These are phyloP conservation scores for Paradoxurus hermaphroditus DNA, from an alignment of 2,113 vertebrate genomes.

Conservation along the genomic window DNA sequence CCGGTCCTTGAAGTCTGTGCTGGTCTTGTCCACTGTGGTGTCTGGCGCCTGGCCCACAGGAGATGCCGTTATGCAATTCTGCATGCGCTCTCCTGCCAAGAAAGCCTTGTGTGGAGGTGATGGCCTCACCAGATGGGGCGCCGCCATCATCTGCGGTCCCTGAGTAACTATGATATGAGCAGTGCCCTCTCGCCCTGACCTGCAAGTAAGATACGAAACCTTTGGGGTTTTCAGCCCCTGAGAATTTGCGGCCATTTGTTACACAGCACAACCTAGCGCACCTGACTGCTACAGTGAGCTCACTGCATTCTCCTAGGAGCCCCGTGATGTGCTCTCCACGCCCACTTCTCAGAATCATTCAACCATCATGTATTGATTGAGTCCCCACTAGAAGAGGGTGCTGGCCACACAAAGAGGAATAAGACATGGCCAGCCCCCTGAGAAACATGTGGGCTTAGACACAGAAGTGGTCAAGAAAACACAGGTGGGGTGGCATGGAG, in stretches of 20 bases:
- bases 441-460: background rate
- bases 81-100: background rate
- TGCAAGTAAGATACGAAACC: background rate
- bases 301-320: background rate
- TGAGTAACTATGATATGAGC: background rate
- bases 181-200: background rate
- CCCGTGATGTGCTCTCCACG: accelerated
- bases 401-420: background rate
- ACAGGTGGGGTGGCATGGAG: background rate
- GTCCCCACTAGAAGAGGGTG: background rate
- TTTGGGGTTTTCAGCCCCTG: background rate
- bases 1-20: background rate
- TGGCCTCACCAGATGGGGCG: too few relatives aligned
- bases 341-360: background rate
- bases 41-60: background rate
- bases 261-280: background rate
- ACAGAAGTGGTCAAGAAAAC: background rate
- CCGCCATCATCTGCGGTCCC: background rate
- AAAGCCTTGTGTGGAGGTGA: background rate
- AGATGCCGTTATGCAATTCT: background rate
- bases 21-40: background rate
- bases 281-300: background rate
- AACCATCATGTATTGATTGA: background rate
- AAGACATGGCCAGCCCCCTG: background rate
- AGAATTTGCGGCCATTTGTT: background rate